Percentiles rank a stretch among this genome's conserved stretches.
phyloP scores from a whole-genome alignment of 2,888 invertebrate species.

The Megamerina dolium region DNA sequence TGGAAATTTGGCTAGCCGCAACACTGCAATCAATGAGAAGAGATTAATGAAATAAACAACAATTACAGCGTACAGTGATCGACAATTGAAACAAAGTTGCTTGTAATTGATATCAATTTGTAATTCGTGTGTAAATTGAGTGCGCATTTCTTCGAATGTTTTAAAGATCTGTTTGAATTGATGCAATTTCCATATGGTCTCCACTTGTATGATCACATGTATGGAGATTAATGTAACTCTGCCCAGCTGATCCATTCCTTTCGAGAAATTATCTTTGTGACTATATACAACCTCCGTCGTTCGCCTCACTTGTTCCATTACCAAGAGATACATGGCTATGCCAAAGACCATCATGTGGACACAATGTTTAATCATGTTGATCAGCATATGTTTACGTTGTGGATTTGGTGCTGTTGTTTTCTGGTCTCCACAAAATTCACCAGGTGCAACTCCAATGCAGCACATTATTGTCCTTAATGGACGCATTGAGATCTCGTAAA shows the following conservation, averaged over 20 bases:
- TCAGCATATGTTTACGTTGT: background rate
- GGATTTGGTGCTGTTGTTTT: too few species aligned
- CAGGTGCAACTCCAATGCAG: too few species aligned
- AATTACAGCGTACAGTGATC: background rate
- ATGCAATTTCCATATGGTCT: conserved; percentile 4
- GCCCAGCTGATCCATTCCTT: conserved; percentile 1
- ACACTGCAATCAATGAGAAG: too few species aligned
- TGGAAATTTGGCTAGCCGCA: conserved; percentile 2
- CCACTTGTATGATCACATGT: conserved; percentile 5
- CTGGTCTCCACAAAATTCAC: too few species aligned
- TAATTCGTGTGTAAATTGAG: background rate
- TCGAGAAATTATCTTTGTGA: conserved; percentile 1
- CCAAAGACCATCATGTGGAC: background rate
- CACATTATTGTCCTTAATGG: too few species aligned
- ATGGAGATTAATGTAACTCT: background rate
- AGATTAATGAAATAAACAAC: too few species aligned
- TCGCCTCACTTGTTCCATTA: background rate
- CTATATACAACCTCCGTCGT: conserved; percentile 1
- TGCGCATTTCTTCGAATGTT: conserved; percentile 6
- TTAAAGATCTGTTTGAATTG: conserved; percentile 1
- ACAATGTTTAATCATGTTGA: background rate
- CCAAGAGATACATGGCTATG: background rate
- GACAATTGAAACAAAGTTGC: background rate
- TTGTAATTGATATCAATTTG: background rate
- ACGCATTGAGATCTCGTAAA: too few species aligned